phyloP scores from a whole-genome alignment of 1,140 invertebrate species.

The Stegodyphus mimosarum region DNA sequence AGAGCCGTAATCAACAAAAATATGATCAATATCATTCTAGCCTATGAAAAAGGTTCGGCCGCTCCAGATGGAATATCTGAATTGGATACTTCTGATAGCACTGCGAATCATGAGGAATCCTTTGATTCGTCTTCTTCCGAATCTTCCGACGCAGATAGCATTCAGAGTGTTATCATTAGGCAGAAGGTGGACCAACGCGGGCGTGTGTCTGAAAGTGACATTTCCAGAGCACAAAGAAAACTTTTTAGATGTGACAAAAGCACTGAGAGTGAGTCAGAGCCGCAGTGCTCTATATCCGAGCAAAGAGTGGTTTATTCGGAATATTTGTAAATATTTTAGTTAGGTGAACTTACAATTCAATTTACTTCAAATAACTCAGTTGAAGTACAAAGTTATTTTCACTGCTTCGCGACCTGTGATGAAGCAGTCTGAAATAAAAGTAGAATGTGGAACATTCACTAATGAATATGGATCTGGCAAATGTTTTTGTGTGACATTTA shows the following conservation, averaged over 20 bases:
- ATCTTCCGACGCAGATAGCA: conserved; percentile 33
- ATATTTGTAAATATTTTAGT: conserved; percentile 24
- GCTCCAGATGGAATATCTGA: background rate
- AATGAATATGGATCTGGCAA: no score
- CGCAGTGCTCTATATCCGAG: background rate
- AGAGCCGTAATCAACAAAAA: conserved; percentile 19
- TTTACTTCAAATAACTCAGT: no score
- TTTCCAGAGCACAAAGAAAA: conserved; percentile 18
- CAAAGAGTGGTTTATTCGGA: conserved; percentile 21
- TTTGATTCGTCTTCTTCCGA: conserved; percentile 17
- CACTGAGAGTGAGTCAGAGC: background rate
- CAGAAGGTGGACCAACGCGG: conserved; percentile 35
- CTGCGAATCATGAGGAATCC: background rate
- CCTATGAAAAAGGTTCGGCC: conserved; percentile 17
- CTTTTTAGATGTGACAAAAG: conserved; percentile 17
- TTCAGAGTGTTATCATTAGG: conserved; percentile 41
- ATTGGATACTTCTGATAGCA: background rate
- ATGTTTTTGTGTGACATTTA: no score
- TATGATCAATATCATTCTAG: conserved; percentile 40
- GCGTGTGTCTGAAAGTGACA: conserved; percentile 25
- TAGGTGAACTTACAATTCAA: no score
- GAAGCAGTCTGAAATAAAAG: no score
- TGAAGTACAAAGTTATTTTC: no score
- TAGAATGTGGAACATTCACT: no score
- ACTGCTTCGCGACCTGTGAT: no score